Conservation (phyloP, 2,888 invertebrate genomes). For the Parapristionchus giblindavisi region DNA sequence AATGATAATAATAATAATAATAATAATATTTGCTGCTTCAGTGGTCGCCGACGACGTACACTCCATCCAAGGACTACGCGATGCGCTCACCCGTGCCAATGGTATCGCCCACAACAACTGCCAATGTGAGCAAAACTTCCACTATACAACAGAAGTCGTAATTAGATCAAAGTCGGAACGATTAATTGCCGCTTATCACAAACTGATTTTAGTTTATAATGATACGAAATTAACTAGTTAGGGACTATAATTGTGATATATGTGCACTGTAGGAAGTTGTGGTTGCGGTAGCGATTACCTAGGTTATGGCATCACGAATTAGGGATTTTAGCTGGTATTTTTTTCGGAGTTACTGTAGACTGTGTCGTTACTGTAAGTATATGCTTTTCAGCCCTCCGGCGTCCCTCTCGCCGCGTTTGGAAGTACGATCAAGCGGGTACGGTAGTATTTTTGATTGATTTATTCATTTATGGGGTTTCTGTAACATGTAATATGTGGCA, state of each 20-base stretch:
- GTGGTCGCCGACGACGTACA: constrained; percentile 42
- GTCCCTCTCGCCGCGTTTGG: constrained; percentile 47
- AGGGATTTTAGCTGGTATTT: not conserved
- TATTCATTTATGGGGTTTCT: too few relatives aligned
- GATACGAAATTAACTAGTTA: too few relatives aligned
- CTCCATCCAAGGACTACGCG: constrained; percentile 49
- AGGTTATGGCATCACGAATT: not conserved
- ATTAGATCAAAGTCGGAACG: too few relatives aligned
- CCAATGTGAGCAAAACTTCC: not conserved
- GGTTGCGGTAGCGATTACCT: too few relatives aligned
- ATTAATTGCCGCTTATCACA: too few relatives aligned
- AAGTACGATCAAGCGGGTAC: constrained; percentile 47
- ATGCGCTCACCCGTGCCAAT: constrained; percentile 37
- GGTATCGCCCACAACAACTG: constrained; percentile 17
- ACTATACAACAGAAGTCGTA: too few relatives aligned
- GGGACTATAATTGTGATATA: too few relatives aligned
- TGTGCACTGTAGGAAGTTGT: too few relatives aligned
- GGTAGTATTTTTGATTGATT: too few relatives aligned
- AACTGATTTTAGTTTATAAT: too few relatives aligned
- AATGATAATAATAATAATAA: not conserved
- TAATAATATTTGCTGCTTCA: constrained; percentile 12
- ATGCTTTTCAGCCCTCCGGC: not conserved
- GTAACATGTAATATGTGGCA: too few relatives aligned
- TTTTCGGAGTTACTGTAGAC: not conserved
- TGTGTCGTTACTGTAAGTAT: not conserved